Percentiles rank a stretch among this genome's conserved stretches.
phyloP scores from a whole-genome alignment of 2,888 invertebrate species.

The Punctoribates punctum region DNA sequence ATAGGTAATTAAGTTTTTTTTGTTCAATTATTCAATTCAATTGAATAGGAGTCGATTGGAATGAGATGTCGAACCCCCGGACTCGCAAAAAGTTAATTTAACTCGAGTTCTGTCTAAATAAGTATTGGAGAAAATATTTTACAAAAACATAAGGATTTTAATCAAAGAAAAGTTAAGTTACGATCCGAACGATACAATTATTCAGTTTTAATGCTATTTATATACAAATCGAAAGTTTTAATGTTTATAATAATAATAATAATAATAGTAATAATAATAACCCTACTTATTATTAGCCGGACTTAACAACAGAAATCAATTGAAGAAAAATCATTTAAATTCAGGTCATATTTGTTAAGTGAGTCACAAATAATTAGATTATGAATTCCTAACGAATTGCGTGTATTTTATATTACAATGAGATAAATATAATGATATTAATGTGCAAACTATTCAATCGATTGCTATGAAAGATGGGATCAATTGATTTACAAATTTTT shows the following conservation, averaged over 20 bases:
- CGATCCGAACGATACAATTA: not conserved
- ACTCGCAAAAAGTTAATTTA: conserved; percentile 17
- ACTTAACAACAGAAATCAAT: not conserved
- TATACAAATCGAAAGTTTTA: not conserved
- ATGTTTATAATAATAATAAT: too few species aligned
- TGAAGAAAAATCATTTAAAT: not conserved
- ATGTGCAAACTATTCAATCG: too few species aligned
- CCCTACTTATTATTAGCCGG: not conserved
- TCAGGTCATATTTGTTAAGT: conserved; percentile 10
- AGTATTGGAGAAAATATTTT: not conserved
- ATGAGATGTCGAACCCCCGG: not conserved
- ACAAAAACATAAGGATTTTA: not conserved
- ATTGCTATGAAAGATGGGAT: too few species aligned
- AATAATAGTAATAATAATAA: too few species aligned
- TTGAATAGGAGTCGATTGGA: not conserved
- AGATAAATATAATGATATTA: not conserved
- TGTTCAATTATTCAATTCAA: not conserved
- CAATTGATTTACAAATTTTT: too few species aligned
- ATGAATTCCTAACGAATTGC: not conserved
- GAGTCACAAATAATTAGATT: not conserved
- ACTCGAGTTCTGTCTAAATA: not conserved
- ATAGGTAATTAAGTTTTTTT: conserved; percentile 12
- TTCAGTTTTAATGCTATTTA: conserved; percentile 4
- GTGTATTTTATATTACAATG: conserved; percentile 7
- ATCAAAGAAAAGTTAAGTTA: not conserved